Base-by-base conservation (phyloP, 2,113 vertebrate species). In the Isichthys henryi region DNA sequence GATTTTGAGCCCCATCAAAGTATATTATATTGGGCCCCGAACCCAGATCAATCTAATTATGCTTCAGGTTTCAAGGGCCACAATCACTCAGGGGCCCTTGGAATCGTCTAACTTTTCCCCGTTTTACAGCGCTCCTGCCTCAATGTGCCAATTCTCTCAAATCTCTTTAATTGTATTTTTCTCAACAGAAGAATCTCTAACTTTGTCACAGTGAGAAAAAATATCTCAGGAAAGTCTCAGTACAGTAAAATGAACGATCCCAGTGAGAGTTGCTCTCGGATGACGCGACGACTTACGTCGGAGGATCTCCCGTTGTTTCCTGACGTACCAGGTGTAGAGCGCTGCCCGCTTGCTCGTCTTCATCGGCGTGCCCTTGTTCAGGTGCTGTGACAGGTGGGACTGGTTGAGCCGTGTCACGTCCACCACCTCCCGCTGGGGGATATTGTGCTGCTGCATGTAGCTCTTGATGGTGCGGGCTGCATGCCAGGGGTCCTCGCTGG, bases 381-480 rank as follows among this genome's bases (percentile, higher is more conserved):
- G 98, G 95, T 99, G 98, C 95, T 99, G 98, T 27, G 98, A 99
- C 91, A 99, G 98, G 95, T 99, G 98, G 3, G 98, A 99, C 95
- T 99, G 98, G 94, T 99, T 99, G 93, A 99, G 97, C 62, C 98
- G 98, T 0, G 98, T 99, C 94, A 99, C 96, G 7, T 99, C 98
- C 89, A 99, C 98, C 92, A 99, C 98, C 93, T 99, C 98, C 88
- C 98, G 92, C 94, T 99, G 98, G 0, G 98, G 98, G 93, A 99
- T 99, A 94, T 99, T 99, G 96, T 99, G 98, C 89, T 99, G 98
- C 92, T 99, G 98, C 98, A 99, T 99, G 96, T 99, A 99, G 27
- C 97, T 97, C 95, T 99, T 99, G 96, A 99, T 99, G 97, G 98
- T 99, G 93, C 99, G 98, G 49, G 98, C 98, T n/a, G 98, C 98